Base-by-base conservation (phyloP, 1,140 invertebrate species). In the Pomacea maculata region DNA sequence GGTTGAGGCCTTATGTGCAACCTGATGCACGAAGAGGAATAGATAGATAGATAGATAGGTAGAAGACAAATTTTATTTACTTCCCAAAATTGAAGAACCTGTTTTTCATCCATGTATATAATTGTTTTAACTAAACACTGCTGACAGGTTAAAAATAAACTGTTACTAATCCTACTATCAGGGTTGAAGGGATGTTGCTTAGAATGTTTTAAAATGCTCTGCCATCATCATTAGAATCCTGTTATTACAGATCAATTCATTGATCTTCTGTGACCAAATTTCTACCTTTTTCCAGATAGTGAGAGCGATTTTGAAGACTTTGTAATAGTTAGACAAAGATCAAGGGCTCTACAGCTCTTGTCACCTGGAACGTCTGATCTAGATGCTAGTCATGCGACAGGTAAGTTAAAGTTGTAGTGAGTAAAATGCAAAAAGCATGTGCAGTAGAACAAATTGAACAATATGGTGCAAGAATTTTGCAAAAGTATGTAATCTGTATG, bases 281-380 rank as follows among this genome's bases (percentile, higher is more conserved):
- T 70, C 64, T 70, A 25, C 11, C 57, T 12, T n/a, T 25, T 21
- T 57, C 12, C 54, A 75, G 73, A 75, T n/a, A 55, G 57, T 57
- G 73, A 55, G 5, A 54, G 65, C 29, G 76, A 78, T n/a, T 78
- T 78, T 71, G 77, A 78, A 29, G 67, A 78, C 17, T 55, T 12
- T 25, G 17, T 78, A 19, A 71, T 78, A n/a, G 14, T 14, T 34
- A 52, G 25, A 17, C 67, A 57, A 54, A 78, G 70, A 19, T 19
- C 54, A 2, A 78, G 55, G 70, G 10, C 7, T 11, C 10, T 15
- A 11, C 34, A 67, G 52, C 52, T 78, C 11, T 65, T n/a, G 19
- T 57, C 65, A 11, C 45, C 65, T 45, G 65, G 17, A 15, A 63
- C 54, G 14, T 45, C 6, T 29, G 75, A 76, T 63, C 61, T 14